Evolutionary conservation across 2,888 invertebrate genomes (phyloP).

Genomic region (Nebria salina): DNA sequence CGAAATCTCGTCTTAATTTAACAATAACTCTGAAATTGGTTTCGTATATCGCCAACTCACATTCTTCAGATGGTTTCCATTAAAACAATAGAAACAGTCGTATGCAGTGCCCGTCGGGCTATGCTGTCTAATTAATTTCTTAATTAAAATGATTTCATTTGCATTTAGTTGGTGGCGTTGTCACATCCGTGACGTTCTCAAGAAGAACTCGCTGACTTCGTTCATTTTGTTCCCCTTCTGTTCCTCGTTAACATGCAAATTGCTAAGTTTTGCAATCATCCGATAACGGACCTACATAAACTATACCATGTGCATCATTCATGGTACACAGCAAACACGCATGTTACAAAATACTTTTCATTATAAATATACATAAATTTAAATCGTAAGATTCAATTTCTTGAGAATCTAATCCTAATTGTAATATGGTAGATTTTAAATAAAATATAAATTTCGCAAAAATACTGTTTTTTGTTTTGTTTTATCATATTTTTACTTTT

Average conservation of each 20-base stretch:
- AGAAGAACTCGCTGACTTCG: conserved; percentile 21
- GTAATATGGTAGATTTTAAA: too few species aligned
- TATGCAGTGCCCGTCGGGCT: conserved; percentile 12
- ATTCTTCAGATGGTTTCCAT: conserved; percentile 25
- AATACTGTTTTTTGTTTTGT: too few species aligned
- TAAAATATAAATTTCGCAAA: too few species aligned
- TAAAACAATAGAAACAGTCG: conserved; percentile 40
- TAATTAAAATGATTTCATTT: conserved; percentile 46
- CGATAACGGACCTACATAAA: conserved; percentile 18
- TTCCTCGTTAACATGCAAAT: conserved; percentile 42
- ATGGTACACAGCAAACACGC: background rate
- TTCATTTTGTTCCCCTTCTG: background rate
- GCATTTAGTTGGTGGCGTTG: conserved; percentile 36
- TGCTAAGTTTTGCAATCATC: conserved; percentile 31
- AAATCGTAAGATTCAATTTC: too few species aligned
- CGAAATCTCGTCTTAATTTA: background rate
- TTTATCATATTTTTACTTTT: too few species aligned
- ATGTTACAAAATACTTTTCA: background rate
- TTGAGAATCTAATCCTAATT: too few species aligned
- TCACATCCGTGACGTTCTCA: conserved; percentile 35
- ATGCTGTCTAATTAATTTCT: conserved; percentile 44
- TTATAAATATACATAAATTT: too few species aligned
- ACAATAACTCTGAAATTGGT: background rate
- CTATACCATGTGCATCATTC: background rate
- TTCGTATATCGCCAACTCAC: conserved; percentile 16